Evolutionary conservation across 1,140 invertebrate species (phyloP).

Genomic region (Dreissena polymorpha): DNA sequence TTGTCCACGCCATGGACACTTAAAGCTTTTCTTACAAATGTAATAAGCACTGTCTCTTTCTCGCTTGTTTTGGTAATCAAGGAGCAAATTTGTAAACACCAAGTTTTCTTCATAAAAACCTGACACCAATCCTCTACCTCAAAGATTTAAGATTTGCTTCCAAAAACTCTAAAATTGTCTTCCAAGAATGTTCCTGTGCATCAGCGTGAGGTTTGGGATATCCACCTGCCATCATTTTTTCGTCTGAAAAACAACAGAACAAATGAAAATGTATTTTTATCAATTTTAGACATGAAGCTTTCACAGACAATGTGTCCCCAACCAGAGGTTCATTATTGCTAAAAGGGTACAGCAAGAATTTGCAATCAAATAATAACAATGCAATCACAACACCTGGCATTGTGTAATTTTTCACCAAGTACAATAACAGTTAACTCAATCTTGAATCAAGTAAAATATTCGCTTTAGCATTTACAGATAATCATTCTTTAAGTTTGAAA

Average conservation of each 20-base stretch:
- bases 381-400: not conserved
- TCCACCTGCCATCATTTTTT: slow-evolving; percentile 58
- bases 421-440: not conserved
- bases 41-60: too few species aligned
- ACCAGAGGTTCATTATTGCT: not conserved
- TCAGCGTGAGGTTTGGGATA: slow-evolving; percentile 53
- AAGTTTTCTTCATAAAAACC: too few species aligned
- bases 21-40: too few species aligned
- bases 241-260: slow-evolving; percentile 51
- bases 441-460: not conserved
- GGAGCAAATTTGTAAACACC: too few species aligned
- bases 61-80: too few species aligned
- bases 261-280: not conserved
- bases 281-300: not conserved
- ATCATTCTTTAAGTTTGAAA: too few species aligned
- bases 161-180: slow-evolving; percentile 61
- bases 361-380: not conserved
- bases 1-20: too few species aligned
- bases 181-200: slow-evolving; percentile 68
- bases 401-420: not conserved
- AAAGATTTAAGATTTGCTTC: too few species aligned
- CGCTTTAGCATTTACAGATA: too few species aligned
- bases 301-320: not conserved
- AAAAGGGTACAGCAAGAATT: not conserved
- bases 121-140: too few species aligned